phyloP scores from a whole-genome alignment of 2,797 vertebrate genomes.

The Lates japonicus region DNA sequence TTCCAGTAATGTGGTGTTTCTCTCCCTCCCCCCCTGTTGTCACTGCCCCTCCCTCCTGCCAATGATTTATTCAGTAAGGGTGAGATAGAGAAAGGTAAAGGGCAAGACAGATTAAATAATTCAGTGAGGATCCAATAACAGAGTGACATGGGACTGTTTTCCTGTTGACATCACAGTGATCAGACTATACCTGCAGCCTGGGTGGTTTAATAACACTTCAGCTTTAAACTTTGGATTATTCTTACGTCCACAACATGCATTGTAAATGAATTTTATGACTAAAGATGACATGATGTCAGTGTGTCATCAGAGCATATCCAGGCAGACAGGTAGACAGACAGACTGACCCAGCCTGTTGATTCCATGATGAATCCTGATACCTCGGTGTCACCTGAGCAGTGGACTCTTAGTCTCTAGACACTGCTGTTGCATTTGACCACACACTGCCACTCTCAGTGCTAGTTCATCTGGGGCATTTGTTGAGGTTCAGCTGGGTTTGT shows the following conservation, averaged over 20 bases:
- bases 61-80: constrained; percentile 70
- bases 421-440: background rate
- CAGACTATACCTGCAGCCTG: background rate
- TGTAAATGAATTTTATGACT: background rate
- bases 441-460: background rate
- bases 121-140: constrained; percentile 86
- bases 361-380: constrained; percentile 51
- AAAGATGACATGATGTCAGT: background rate
- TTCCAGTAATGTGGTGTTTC: background rate
- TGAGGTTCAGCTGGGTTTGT: background rate
- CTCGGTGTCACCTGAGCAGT: constrained; percentile 60
- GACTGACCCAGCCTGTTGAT: background rate
- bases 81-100: constrained; percentile 46
- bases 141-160: constrained; percentile 49
- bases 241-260: background rate
- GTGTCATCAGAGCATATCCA: background rate
- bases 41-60: background rate
- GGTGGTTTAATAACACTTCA: background rate
- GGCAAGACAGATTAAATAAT: constrained; percentile 89
- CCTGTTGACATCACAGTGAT: constrained; percentile 14
- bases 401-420: background rate
- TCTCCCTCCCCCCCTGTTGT: background rate
- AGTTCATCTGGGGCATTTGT: background rate
- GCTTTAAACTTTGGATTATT: background rate
- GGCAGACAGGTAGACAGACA: background rate